Evolutionary conservation across 2,888 invertebrate genomes (phyloP), one percentile per base, ranked within the genome.

Genomic region (Drosophila nigricruria): DNA sequence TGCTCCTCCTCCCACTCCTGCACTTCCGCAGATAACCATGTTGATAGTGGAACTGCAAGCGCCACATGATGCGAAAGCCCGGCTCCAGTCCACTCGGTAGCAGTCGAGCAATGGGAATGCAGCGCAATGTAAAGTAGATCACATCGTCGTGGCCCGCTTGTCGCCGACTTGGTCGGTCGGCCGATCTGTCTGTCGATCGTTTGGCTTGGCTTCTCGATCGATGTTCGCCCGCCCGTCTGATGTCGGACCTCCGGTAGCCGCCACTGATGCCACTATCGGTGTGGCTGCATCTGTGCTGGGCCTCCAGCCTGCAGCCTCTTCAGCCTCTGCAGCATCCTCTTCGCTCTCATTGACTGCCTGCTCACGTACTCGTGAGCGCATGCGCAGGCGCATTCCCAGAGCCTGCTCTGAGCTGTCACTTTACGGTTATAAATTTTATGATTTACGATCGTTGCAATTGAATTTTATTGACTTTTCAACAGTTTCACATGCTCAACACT

Each of bases 401-500:
- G 78, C 76, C 71, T 84, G 87, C 85, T 79, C 86, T 81, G 77
- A 82, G 87, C 88, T 88, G 85, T 88, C 83, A 87, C 80, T 82
- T 90, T 82, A 86, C 90, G 89, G 87, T 88, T 88, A 90, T 88
- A 87, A 91, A 89, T 88, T 91, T 90, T 91, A 92, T 92, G 92
- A 92, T 92, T 92, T 92, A 92, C 91, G 91, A 84, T 87, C 85
- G 77, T 66, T 70, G 79, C 81, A 82, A 81, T 81, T 88, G 82
- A 78, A 87, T 91, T 91, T 92, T 91, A 91, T 92, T 92, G 88
- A 90, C 88, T 88, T 81, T 81, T 89, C 82, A 88, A 84, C 88
- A 84, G 80, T 84, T 88, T 86, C 79, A 79, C 79, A 77, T 77
- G 73, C 72, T 53, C 54, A 54, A 20, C 53, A 47, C 65, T 65